Evolutionary conservation across 2,888 invertebrate genomes (phyloP), one percentile per base, ranked within the genome.

Genomic region (Diplazon laetatorius): DNA sequence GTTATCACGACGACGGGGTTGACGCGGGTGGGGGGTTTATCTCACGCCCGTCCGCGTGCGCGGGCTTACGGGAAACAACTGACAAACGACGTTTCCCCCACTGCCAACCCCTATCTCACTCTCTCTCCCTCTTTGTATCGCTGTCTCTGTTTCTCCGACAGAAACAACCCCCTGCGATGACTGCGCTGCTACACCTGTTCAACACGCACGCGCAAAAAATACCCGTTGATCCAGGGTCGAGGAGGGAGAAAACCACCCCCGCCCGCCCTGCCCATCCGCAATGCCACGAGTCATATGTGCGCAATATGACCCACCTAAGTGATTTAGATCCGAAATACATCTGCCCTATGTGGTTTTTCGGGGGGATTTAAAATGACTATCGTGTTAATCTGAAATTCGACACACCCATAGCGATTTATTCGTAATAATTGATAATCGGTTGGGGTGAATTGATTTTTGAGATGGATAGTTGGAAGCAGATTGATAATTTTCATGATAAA

Each of bases 21-120:
- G 60, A 73, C 46, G 66, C 72, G 76, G 78, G 72, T 68, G 75
- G 73, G 77, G 76, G 80, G 75, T 72, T 30, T 39, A 68, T 69
- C 80, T 86, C 83, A 86, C 86, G 87, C 87, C 87, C 88, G 86
- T 89, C 90, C 90, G 89, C 89, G 88, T 88, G 86, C 90, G 89
- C 90, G 90, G 89, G 85, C 89, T 88, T 83, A 87, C 90, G 87
- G 89, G 86, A 88, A 88, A 89, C 90, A 89, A 91, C 90, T 90
- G 87, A 84, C 84, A 86, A 85, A 81, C 84, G 85, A 85, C 79
- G 74, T 82, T 86, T 82, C 87, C 87, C 87, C 88, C 86, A 69
- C 69, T 48, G 59, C 35, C 20, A 50, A 50, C 42, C 44, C 62
- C 63, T 37, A 66, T 30, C 2, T 30, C 30, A 30, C 30, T 30